Evolutionary conservation across 1,140 invertebrate species (phyloP), one percentile per base, ranked within the genome.

Genomic region (Psilanteris sp.): DNA sequence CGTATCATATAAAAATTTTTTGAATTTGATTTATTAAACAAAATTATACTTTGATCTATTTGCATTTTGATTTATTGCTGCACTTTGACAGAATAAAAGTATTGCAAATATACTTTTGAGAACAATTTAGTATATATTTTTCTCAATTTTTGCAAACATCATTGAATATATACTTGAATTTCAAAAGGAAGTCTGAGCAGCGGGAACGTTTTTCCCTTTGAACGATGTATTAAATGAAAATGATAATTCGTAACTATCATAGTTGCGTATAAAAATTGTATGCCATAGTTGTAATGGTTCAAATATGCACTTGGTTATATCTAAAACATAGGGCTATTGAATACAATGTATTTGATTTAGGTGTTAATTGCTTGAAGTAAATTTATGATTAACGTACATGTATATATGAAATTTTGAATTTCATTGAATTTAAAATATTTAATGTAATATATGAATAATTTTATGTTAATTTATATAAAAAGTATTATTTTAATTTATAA

Each of bases 271-370:
- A 41, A 8, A 59, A 32, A 55, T 57, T 52, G 44, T 61, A 66
- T 67, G 39, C 52, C 44, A 66, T 39, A 43, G 61, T 61, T 67
- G 50, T 64, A 64, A 68, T 59, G 39, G 20, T 48, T 61, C 2
- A 67, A 64, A 76, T 70, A 76, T 76, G 72, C 73, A 70, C 73
- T 76, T 76, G 73, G 73, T 76, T 76, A 76, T 76, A 76, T 76
- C 73, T 76, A 52, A 20, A 73, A 48, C 11, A 26, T 73, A 59
- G 50, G 26, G 27, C 7, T 54, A 67, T 5, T 37, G 24, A 55
- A 57, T 36, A 20, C 43, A 6, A n/a, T 44, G 31, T 46, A 27
- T 22, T 48, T 62, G 26, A 32, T 62, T 48, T 55, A 62, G 57
- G 34, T 39, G 16, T 44, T 46, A 32, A 55, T 27, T 34, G 34